Evolutionary conservation across 2,797 vertebrate species (phyloP).

Genomic region (Scarus forsteni): DNA sequence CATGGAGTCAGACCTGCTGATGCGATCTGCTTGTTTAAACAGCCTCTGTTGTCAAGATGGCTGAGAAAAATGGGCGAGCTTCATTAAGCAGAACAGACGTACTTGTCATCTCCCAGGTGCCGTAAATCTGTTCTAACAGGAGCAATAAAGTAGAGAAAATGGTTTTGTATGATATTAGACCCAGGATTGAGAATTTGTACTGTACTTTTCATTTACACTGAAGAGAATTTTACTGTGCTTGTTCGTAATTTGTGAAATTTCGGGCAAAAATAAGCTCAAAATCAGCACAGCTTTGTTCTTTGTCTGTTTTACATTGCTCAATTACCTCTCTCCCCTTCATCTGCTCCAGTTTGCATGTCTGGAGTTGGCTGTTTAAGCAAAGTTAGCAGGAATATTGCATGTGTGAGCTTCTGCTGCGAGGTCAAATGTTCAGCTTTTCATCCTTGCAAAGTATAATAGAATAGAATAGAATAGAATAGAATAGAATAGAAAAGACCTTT

Average conservation of each 20-base stretch:
- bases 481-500: too few species aligned
- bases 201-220: neutral
- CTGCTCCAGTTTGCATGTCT: constrained; percentile 2
- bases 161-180: constrained; percentile 7
- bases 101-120: constrained; percentile 38
- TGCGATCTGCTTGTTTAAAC: constrained; percentile 53
- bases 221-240: neutral
- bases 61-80: constrained; percentile 16
- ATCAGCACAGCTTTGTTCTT: constrained; percentile 1
- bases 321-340: too few species aligned
- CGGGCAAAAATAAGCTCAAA: constrained; percentile 1
- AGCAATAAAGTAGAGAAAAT: constrained; percentile 14
- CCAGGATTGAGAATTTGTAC: constrained; percentile 8
- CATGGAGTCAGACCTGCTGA: constrained; percentile 9
- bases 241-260: constrained; percentile 10
- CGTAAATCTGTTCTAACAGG: constrained; percentile 36
- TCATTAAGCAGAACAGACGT: constrained; percentile 53
- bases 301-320: neutral
- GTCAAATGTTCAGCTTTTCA: constrained; percentile 10
- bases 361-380: neutral
- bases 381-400: constrained; percentile 7
- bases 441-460: too few species aligned
- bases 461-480: too few species aligned
- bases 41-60: constrained; percentile 37
- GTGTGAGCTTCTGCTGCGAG: constrained; percentile 2